Base-by-base conservation (phyloP, 37 sponge, comb jelly and placozoan genomes). In the Eunapius fragilis region DNA sequence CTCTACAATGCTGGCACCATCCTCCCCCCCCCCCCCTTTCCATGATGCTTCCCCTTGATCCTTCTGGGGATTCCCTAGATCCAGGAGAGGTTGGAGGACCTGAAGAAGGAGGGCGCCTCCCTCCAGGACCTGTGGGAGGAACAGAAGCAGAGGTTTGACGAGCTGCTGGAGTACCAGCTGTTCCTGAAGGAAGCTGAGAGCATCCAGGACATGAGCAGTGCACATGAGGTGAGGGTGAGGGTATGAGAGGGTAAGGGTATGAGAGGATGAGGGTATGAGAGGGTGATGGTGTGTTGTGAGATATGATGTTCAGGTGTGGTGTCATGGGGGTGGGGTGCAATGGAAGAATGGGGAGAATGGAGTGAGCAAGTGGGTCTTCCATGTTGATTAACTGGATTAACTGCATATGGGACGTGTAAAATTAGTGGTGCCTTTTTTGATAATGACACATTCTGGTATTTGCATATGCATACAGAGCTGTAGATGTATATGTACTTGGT, bases 111-210 rank as follows among this genome's bases (percentile, higher is more conserved):
- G 71, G 77, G 82, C 12, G 37, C 70, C 38, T 49, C 67, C 5
- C 84, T 97, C 24, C 85, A 90, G 28, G 70, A 84, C 25, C 37
- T 70, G 19, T 97, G 97, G 97, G 67, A 87, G 71, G 84, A 87
- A 68, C 89, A 91, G 28, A 84, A 88, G 70, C 32, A 48, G 25
- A 68, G 77, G n/a, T 77, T 94, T 38, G 72, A 83, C 36, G 88
- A 89, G 33, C 79, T 85, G 81, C 72, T 92, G 12, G 71, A 97
- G 41, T 83, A 87, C 67, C 97, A 97, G 84, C 67, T 82, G 33
- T 94, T 97, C 89, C 76, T 92, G 31, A 85, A 89, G 70, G 97
- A 97, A 23, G 93, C 89, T 3, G 83, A 91, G 78, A 88, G 71
- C 33, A 67, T 94, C 41, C 95, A 97, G 28, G 91, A 75, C 49